Percentiles rank a stretch among this genome's conserved stretches.
Evolutionary conservation across 2,888 invertebrate genomes (phyloP).

Genomic region (Mythimna albipuncta): DNA sequence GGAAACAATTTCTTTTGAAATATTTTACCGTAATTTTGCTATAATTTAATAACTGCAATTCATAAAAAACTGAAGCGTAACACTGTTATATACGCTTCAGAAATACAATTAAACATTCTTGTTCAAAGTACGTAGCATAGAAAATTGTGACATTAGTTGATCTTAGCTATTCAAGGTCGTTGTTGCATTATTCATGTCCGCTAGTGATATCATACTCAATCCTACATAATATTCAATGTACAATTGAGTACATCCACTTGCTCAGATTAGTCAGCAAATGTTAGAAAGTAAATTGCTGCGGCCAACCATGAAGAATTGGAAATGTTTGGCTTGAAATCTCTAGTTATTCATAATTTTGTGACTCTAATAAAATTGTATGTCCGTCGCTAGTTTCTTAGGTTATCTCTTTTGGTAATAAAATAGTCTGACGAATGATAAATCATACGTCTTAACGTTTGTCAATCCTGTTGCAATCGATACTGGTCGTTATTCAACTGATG

Average conservation of each 20-base stretch:
- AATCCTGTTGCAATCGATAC: constrained; percentile 48
- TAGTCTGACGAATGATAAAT: constrained; percentile 16
- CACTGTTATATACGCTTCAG: not conserved
- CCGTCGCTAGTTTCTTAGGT: constrained; percentile 12
- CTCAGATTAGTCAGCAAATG: constrained; percentile 39
- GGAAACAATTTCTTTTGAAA: constrained; percentile 29
- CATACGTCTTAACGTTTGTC: constrained; percentile 37
- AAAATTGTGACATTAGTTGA: constrained; percentile 71
- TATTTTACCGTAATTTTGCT: not conserved
- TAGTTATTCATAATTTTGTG: constrained; percentile 41
- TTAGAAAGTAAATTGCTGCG: constrained; percentile 55
- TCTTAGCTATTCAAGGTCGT: constrained; percentile 72
- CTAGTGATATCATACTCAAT: constrained; percentile 75
- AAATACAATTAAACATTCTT: constrained; percentile 28
- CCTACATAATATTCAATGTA: constrained; percentile 59
- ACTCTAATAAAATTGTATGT: constrained; percentile 21
- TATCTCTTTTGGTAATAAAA: constrained; percentile 35
- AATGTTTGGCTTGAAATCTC: constrained; percentile 44
- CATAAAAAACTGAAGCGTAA: not conserved
- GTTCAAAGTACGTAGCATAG: constrained; percentile 50
- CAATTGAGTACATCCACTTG: constrained; percentile 44
- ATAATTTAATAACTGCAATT: not conserved
- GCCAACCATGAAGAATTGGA: constrained; percentile 32
- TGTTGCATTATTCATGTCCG: constrained; percentile 77
- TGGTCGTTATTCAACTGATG: constrained; percentile 53